These are phyloP conservation scores for Epinephelus cyanopodus DNA, from an alignment of 2,113 vertebrate genomes.

Conservation along the genomic window DNA sequence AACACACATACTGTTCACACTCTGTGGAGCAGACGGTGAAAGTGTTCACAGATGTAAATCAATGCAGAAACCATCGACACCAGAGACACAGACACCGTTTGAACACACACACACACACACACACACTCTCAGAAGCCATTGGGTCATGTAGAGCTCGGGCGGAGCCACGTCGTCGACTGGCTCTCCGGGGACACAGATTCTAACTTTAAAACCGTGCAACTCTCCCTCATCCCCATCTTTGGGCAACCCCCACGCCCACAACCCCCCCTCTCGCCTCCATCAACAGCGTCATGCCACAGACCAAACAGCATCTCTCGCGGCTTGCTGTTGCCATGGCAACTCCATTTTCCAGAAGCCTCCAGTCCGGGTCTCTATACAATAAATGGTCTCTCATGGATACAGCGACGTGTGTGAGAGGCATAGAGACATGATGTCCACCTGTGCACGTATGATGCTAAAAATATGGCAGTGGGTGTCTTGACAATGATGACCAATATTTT, in stretches of 20 bases:
- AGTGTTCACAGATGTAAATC: slow-evolving; percentile 30
- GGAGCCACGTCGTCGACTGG: not conserved
- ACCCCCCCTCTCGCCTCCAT: slow-evolving; percentile 48
- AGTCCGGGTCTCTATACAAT: slow-evolving; percentile 74
- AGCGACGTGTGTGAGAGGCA: slow-evolving; percentile 43
- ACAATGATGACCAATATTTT: not conserved
- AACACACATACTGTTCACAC: slow-evolving; percentile 1
- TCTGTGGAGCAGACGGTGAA: not conserved
- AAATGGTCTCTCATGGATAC: slow-evolving; percentile 73
- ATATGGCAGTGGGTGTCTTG: not conserved
- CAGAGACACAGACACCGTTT: slow-evolving; percentile 36
- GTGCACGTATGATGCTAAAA: slow-evolving; percentile 1
- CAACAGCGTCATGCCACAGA: slow-evolving; percentile 68
- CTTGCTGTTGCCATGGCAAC: slow-evolving; percentile 87
- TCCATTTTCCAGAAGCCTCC: slow-evolving; percentile 82
- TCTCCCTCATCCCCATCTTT: slow-evolving; percentile 50
- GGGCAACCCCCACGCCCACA: slow-evolving; percentile 64
- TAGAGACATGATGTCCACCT: slow-evolving; percentile 50
- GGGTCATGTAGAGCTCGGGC: slow-evolving; percentile 31
- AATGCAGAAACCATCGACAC: slow-evolving; percentile 25
- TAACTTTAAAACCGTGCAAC: slow-evolving; percentile 47
- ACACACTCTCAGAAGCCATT: slow-evolving; percentile 19
- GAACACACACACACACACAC: slow-evolving; percentile 4
- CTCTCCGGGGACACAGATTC: slow-evolving; percentile 33
- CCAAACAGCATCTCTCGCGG: slow-evolving; percentile 77